Conservation (phyloP, 2,797 vertebrate genomes). For the Lagorchestes hirsutus region DNA sequence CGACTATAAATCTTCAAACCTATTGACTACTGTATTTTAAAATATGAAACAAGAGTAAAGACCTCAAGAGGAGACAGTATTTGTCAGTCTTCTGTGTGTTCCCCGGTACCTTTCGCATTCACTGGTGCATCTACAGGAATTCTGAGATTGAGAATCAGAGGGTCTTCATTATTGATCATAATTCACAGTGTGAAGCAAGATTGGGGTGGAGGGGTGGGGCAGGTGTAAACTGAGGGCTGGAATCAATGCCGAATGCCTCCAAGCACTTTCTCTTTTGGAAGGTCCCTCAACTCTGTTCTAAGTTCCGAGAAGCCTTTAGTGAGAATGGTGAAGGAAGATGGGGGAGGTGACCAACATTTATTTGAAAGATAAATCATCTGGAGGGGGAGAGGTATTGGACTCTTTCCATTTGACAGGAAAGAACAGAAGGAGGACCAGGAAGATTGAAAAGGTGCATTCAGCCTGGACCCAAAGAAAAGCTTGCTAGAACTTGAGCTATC, state of each 20-base stretch:
- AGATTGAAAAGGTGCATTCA: not conserved
- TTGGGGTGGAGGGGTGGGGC: too few species aligned
- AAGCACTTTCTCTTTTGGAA: not conserved
- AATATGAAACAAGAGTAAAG: not conserved
- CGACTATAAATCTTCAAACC: not conserved
- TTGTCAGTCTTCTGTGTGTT: not conserved
- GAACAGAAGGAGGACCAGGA: not conserved
- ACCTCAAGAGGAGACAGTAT: not conserved
- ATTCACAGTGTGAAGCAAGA: not conserved
- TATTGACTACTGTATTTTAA: not conserved
- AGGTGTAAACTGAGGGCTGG: not conserved
- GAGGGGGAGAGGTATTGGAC: not conserved
- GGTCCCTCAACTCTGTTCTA: not conserved
- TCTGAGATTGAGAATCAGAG: not conserved
- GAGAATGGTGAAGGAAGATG: not conserved
- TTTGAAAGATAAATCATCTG: not conserved
- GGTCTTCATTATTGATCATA: not conserved
- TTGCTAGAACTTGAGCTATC: not conserved
- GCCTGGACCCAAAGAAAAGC: not conserved
- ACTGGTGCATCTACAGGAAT: not conserved
- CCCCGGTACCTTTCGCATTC: not conserved
- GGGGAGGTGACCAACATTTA: not conserved
- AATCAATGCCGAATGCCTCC: not conserved
- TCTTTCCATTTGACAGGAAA: not conserved
- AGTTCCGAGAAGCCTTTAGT: not conserved